Evolutionary conservation across 2,888 invertebrate species (phyloP).

Genomic region (Ophioninae sp.): DNA sequence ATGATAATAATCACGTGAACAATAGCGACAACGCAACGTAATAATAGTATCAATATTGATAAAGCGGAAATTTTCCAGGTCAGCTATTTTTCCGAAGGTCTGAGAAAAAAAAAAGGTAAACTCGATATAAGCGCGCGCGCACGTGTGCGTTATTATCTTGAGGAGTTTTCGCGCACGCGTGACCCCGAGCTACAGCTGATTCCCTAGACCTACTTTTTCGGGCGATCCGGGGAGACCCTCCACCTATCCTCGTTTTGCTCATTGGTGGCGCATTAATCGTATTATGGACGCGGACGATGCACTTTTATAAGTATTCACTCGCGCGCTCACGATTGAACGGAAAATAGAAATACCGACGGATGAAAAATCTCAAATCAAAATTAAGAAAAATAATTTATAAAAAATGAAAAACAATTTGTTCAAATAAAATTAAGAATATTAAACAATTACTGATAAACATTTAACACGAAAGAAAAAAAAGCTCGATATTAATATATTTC

Average conservation of each 20-base stretch:
- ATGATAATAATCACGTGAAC: background rate
- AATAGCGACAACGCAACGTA: background rate
- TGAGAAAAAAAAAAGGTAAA: background rate
- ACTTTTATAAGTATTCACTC: constrained; percentile 11
- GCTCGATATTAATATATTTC: background rate
- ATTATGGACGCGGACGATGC: background rate
- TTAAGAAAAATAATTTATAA: background rate
- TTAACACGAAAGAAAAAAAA: background rate
- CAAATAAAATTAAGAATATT: background rate
- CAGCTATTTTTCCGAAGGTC: background rate
- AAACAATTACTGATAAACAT: background rate
- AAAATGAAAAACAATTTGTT: background rate
- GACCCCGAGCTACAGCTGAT: constrained; percentile 73
- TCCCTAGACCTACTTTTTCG: constrained; percentile 78
- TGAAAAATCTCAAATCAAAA: background rate
- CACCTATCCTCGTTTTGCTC: background rate
- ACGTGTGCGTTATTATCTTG: background rate
- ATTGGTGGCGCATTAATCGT: background rate
- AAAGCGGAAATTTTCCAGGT: background rate
- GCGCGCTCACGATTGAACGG: background rate
- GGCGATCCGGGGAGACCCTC: constrained; percentile 65
- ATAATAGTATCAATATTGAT: background rate
- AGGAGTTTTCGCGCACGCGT: constrained; percentile 68
- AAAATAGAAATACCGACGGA: background rate
- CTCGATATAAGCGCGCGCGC: background rate